These are phyloP conservation scores for Cossypha dichroa DNA, from an alignment of 2,797 vertebrate species.

Conservation along the genomic window DNA sequence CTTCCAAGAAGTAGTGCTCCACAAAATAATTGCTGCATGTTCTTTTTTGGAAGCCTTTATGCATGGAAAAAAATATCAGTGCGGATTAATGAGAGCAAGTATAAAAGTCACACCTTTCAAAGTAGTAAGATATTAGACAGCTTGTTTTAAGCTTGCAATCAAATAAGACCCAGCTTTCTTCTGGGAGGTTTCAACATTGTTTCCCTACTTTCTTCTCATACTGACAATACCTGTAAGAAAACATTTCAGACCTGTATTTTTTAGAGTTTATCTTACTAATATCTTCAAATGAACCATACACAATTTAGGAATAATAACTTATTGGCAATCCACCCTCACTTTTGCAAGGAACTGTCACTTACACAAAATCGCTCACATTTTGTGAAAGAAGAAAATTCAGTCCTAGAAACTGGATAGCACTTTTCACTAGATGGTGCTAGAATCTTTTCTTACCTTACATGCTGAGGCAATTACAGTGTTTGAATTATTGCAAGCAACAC, in stretches of 20 bases:
- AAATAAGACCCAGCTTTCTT: background rate
- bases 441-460: constrained; percentile 88
- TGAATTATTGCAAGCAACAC: constrained; percentile 86
- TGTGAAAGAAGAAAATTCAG: background rate
- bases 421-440: constrained; percentile 63
- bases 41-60: constrained; percentile 91
- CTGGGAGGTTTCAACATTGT: background rate
- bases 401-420: background rate
- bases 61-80: background rate
- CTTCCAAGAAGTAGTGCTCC: constrained; percentile 89
- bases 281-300: background rate
- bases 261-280: background rate
- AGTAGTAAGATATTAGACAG: background rate
- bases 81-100: background rate
- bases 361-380: background rate
- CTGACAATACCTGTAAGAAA: background rate
- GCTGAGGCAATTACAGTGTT: constrained; percentile 90
- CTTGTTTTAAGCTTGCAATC: background rate
- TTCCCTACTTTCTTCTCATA: background rate
- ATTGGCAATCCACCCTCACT: background rate
- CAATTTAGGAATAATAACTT: background rate
- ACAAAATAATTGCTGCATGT: constrained; percentile 91
- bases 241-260: background rate
- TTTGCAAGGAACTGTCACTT: background rate
- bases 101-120: background rate